These are phyloP conservation scores for Elysia chlorotica DNA, from an alignment of 1,140 invertebrate genomes.

Conservation along the genomic window DNA sequence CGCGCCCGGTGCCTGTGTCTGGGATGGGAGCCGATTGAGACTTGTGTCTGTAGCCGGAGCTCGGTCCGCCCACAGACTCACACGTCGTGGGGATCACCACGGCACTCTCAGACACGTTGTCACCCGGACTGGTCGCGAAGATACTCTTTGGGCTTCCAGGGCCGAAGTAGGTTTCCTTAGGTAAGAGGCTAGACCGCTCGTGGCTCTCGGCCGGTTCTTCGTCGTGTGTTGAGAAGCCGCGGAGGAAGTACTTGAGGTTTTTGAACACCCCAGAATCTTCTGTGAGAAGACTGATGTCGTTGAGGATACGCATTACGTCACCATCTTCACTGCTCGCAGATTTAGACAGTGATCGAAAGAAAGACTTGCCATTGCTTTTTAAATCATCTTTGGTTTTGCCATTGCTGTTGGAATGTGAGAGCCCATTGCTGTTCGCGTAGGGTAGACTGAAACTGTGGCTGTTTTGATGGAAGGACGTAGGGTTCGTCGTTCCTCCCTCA, in stretches of 20 bases:
- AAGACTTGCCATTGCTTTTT: conserved; percentile 14
- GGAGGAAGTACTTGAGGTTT: conserved; percentile 20
- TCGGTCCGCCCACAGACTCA: not conserved
- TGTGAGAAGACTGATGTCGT: conserved; percentile 11
- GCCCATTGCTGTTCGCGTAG: not conserved
- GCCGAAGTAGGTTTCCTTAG: conserved; percentile 22
- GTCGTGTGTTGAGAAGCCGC: conserved; percentile 15
- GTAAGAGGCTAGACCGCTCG: conserved; percentile 11
- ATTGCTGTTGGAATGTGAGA: conserved; percentile 1
- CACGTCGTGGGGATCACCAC: not conserved
- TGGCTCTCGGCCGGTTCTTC: not conserved
- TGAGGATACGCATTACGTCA: conserved; percentile 15
- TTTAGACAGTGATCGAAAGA: conserved; percentile 9
- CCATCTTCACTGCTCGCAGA: conserved; percentile 4
- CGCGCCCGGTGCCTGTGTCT: too few relatives aligned
- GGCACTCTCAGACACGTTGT: not conserved
- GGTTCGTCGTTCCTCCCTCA: not conserved
- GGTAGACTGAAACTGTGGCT: not conserved
- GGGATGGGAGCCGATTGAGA: too few relatives aligned
- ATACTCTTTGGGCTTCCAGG: conserved; percentile 19
- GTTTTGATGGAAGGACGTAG: conserved; percentile 1
- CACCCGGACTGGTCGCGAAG: not conserved
- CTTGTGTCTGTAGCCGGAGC: not conserved
- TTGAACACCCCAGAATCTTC: conserved; percentile 20
- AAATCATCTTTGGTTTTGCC: conserved; percentile 12